These are phyloP conservation scores for Hypotaenidia okinawae DNA, from an alignment of 2,797 vertebrate genomes.

Conservation along the genomic window DNA sequence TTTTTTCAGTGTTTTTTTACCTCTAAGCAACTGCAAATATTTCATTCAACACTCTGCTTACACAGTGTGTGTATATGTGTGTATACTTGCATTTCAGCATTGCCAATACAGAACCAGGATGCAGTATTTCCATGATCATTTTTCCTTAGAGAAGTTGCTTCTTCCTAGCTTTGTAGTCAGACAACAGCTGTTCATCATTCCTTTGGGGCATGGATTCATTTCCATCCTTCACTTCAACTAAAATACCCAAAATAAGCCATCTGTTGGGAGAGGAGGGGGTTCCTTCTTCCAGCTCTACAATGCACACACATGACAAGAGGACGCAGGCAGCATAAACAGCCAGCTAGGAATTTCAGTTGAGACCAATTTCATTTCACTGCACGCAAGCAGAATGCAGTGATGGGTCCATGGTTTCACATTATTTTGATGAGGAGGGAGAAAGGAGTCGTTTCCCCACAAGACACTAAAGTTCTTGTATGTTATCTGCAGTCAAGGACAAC, in stretches of 20 bases:
- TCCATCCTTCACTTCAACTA: not conserved
- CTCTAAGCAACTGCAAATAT: not conserved
- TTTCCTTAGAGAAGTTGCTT: not conserved
- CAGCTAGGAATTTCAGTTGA: not conserved
- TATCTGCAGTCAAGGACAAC: not conserved
- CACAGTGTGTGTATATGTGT: fast-evolving
- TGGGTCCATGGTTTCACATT: not conserved
- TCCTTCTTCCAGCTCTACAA: not conserved
- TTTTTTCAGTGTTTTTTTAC: conserved; percentile 24
- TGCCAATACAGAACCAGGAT: not conserved
- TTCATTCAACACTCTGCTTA: not conserved
- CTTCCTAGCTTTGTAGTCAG: not conserved
- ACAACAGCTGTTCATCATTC: not conserved
- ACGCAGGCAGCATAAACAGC: not conserved
- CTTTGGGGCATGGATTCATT: not conserved
- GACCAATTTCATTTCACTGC: not conserved
- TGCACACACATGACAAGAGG: fast-evolving
- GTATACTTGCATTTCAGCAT: not conserved
- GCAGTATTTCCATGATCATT: not conserved
- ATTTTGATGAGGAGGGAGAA: not conserved
- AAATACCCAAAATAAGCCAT: not conserved
- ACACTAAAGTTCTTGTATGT: not conserved
- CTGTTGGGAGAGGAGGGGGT: not conserved
- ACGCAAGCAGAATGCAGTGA: not conserved
- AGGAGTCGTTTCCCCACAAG: not conserved